Evolutionary conservation across 2,797 vertebrate species (phyloP).

Genomic region (Choloepus didactylus): DNA sequence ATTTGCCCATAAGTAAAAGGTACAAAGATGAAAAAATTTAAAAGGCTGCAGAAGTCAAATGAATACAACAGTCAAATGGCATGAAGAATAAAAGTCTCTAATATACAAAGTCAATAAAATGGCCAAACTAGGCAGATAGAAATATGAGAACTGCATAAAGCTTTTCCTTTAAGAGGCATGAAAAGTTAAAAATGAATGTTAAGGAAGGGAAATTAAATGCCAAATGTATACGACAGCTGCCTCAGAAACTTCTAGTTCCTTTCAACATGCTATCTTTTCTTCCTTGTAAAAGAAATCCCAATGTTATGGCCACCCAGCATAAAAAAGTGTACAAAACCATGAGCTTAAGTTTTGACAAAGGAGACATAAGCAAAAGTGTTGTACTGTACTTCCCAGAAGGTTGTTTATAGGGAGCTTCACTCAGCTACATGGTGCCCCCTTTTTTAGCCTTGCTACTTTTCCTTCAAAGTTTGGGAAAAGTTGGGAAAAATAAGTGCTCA

Average conservation of each 20-base stretch:
- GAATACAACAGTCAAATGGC: neutral
- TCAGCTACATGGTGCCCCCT: neutral
- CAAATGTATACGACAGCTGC: neutral
- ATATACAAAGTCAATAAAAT: neutral
- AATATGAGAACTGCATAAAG: neutral
- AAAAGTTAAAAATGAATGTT: neutral
- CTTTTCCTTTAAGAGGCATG: neutral
- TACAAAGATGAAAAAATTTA: constrained; percentile 24
- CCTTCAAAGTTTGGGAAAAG: neutral
- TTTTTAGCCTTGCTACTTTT: neutral
- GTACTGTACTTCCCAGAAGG: neutral
- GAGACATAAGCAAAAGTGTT: neutral
- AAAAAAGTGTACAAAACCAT: neutral
- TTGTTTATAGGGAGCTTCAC: neutral
- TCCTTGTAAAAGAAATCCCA: constrained; percentile 8
- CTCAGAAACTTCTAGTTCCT: neutral
- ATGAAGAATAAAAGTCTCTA: constrained; percentile 15
- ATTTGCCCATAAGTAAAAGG: neutral
- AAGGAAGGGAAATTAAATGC: constrained; percentile 19
- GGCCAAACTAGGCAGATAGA: neutral
- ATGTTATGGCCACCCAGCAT: neutral
- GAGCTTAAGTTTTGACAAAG: constrained; percentile 5
- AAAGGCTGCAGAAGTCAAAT: constrained; percentile 31
- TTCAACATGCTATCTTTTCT: neutral
- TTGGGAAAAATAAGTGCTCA: neutral